Evolutionary conservation across 1,140 invertebrate species (phyloP), one percentile per base, ranked within the genome.

Genomic region (Calycopis cecrops): DNA sequence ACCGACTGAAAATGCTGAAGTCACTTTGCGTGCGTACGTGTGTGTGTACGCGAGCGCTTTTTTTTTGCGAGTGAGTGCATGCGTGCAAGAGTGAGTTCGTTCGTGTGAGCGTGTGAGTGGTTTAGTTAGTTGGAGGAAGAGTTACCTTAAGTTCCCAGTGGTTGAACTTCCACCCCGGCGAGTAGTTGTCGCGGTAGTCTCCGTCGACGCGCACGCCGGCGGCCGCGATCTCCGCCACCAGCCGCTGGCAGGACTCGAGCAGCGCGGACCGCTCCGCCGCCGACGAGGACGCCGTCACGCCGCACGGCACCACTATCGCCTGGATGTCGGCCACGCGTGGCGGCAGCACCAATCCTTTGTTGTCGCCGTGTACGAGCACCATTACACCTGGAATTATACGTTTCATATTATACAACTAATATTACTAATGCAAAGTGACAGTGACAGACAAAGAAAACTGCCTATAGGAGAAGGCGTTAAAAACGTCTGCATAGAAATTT

Each of bases 111-210:
- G n/a, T n/a, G n/a, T n/a, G n/a, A n/a, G n/a, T n/a, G n/a, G n/a
- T n/a, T n/a, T n/a, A n/a, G n/a, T n/a, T n/a, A n/a, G n/a, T n/a
- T n/a, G n/a, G n/a, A n/a, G n/a, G n/a, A n/a, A n/a, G 44, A 50
- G 48, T 57, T 76, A 94, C 94, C 89, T 99, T 99, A 1, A 99
- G 85, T 84, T 99, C 99, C 98, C 99, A 99, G 80, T 99, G 97
- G 85, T 99, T 99, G 80, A 99, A 99, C 86, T 99, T 99, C 99
- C 99, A 99, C 1, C 99, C 99, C 4, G 98, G 97, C 35, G 98
- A 98, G 76, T 98, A 98, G 87, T 99, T 99, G 67, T 97, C 96
- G 48, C 97, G 89, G 55, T 94, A 94, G 89, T 99, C 99, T 2
- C 92, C 92, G 59, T 92, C 92, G 1, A 94, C 93, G 59, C 93